These are phyloP conservation scores for Cephus cinctus DNA, from an alignment of 1,140 invertebrate genomes.

Conservation along the genomic window DNA sequence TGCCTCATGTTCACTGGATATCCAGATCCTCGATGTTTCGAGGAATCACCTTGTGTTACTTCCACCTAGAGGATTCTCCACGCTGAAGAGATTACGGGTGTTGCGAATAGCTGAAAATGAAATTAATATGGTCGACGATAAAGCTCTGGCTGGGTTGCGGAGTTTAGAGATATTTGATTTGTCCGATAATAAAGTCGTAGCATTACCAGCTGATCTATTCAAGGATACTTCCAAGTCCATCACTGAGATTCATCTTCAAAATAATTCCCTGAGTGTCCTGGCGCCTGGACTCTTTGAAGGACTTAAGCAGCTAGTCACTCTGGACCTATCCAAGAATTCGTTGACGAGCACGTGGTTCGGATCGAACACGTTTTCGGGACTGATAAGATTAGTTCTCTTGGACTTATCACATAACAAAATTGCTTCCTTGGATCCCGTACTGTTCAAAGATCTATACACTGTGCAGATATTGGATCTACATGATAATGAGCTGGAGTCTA, in stretches of 20 bases:
- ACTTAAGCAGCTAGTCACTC: slow-evolving; percentile 78
- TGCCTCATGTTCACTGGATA: slow-evolving; percentile 70
- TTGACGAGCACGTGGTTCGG: slow-evolving; percentile 82
- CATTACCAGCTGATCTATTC: slow-evolving; percentile 81
- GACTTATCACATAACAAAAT: slow-evolving; percentile 85
- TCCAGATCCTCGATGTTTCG: slow-evolving; percentile 81
- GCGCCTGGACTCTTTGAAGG: slow-evolving; percentile 79
- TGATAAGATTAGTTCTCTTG: slow-evolving; percentile 81
- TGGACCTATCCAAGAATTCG: slow-evolving; percentile 86
- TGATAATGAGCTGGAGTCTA: slow-evolving; percentile 74
- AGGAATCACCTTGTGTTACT: slow-evolving; percentile 80
- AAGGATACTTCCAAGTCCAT: slow-evolving; percentile 73
- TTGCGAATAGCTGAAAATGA: slow-evolving; percentile 81
- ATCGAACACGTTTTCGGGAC: slow-evolving; percentile 77
- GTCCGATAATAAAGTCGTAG: slow-evolving; percentile 84
- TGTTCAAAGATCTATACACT: slow-evolving; percentile 80
- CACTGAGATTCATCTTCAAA: slow-evolving; percentile 83
- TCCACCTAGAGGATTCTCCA: slow-evolving; percentile 76
- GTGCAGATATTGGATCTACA: slow-evolving; percentile 78
- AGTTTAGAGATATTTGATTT: slow-evolving; percentile 79
- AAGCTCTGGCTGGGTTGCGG: slow-evolving; percentile 74
- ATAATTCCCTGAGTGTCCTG: slow-evolving; percentile 82
- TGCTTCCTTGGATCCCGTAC: slow-evolving; percentile 73
- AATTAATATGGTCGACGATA: slow-evolving; percentile 81
- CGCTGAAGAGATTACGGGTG: slow-evolving; percentile 70